Percentiles rank a stretch among this genome's conserved stretches.
Conservation (phyloP, 2,888 invertebrate genomes). For the Leptura quadrifasciata region DNA sequence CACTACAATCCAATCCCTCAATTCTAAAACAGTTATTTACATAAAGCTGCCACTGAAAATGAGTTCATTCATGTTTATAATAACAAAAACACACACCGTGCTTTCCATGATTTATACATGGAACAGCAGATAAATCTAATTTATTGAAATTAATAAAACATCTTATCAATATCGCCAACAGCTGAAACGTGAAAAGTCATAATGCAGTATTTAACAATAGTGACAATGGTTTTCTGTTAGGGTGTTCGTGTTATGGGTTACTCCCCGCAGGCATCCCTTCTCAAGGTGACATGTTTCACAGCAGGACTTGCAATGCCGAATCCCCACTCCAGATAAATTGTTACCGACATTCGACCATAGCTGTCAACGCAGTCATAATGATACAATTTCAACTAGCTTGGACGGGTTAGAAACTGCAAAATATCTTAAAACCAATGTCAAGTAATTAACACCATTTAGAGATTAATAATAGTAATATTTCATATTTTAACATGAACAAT, state of each 20-base stretch:
- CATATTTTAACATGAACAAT: too few species aligned
- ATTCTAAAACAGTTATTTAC: too few species aligned
- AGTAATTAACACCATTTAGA: too few species aligned
- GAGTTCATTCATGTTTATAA: too few species aligned
- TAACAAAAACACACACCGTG: too few species aligned
- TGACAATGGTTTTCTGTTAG: slow-evolving; percentile 56
- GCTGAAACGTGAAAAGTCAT: neutral
- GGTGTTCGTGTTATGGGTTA: slow-evolving; percentile 55
- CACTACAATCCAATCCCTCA: too few species aligned
- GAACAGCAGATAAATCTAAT: slow-evolving; percentile 32
- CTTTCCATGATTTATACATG: neutral
- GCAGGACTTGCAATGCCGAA: slow-evolving; percentile 46
- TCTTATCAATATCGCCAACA: slow-evolving; percentile 19
- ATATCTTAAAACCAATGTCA: too few species aligned
- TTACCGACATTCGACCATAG: slow-evolving; percentile 19
- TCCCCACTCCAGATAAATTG: slow-evolving; percentile 20
- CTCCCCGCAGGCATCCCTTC: slow-evolving; percentile 61
- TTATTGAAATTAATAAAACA: slow-evolving; percentile 37
- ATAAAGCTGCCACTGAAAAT: too few species aligned
- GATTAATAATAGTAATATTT: too few species aligned
- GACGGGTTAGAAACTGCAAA: too few species aligned
- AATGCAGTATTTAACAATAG: slow-evolving; percentile 52
- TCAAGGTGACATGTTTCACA: slow-evolving; percentile 63
- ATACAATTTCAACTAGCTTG: neutral
- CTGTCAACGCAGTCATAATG: slow-evolving; percentile 33